phyloP scores from a whole-genome alignment of 1,140 invertebrate genomes.

The Pemphigus obesinymphae region DNA sequence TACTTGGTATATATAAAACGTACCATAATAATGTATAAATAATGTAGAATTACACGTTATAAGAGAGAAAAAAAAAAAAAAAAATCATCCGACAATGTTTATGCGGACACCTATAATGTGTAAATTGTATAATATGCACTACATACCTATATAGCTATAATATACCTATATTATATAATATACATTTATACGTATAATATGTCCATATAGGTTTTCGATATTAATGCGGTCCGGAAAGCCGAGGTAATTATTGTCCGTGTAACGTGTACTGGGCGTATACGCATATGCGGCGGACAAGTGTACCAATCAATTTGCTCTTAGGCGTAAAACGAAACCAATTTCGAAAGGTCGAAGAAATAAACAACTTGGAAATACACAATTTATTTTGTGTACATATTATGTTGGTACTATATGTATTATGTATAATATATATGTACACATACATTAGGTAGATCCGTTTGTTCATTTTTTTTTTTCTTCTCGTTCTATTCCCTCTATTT shows the following conservation, averaged over 20 bases:
- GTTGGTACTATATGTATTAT: no score
- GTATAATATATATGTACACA: not conserved
- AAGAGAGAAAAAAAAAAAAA: not conserved
- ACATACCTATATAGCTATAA: not conserved
- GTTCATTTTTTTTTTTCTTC: not conserved
- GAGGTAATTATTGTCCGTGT: not conserved
- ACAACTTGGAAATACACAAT: not conserved
- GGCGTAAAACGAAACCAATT: constrained; percentile 13
- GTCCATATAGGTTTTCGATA: not conserved
- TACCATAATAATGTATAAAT: no score
- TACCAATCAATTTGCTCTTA: not conserved
- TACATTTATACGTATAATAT: no score
- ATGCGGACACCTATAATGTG: no score
- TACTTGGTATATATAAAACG: not conserved
- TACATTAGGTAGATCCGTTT: not conserved
- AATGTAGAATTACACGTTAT: not conserved
- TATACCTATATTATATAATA: no score
- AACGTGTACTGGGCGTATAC: constrained; percentile 11
- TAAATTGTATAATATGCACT: not conserved
- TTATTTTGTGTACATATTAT: not conserved
- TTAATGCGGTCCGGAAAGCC: not conserved
- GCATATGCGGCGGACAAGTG: not conserved
- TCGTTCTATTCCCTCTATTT: not conserved
- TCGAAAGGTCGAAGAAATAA: not conserved
- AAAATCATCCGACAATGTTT: not conserved